Conservation (phyloP, 2,113 vertebrate genomes). For the Eptesicus fuscus region DNA sequence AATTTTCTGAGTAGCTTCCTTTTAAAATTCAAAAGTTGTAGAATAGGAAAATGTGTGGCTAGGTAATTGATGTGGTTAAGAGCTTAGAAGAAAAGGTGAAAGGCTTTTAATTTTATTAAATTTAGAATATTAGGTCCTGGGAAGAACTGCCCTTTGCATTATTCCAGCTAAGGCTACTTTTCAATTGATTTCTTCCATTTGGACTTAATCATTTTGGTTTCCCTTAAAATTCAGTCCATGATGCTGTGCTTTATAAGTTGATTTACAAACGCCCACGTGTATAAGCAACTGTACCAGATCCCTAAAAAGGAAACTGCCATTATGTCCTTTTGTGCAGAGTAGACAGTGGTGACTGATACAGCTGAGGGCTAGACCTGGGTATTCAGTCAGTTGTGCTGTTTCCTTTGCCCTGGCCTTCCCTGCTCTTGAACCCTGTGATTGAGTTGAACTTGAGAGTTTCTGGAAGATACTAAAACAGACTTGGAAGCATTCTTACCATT, state of each 20-base stretch:
- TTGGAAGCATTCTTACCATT: neutral
- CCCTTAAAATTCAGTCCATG: neutral
- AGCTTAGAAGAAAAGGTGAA: neutral
- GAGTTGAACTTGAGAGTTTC: neutral
- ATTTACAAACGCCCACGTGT: neutral
- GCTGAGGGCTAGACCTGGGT: neutral
- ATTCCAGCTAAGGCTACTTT: neutral
- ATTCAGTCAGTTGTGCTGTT: neutral
- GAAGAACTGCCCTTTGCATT: neutral
- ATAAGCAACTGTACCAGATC: neutral
- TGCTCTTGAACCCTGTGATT: neutral
- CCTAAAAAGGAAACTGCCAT: neutral
- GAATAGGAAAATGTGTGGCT: neutral
- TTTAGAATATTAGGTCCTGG: neutral
- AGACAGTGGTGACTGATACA: neutral
- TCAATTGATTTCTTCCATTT: neutral
- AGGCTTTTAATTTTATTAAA: neutral
- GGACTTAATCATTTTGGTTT: neutral
- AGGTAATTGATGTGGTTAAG: neutral
- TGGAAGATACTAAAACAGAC: neutral
- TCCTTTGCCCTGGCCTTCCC: neutral
- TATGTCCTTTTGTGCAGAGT: neutral
- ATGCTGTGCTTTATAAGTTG: neutral
- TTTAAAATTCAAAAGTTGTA: neutral
- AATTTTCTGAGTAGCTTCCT: neutral